Base-by-base conservation (phyloP, 2,888 invertebrate genomes). In the Gymnocheta viridis region DNA sequence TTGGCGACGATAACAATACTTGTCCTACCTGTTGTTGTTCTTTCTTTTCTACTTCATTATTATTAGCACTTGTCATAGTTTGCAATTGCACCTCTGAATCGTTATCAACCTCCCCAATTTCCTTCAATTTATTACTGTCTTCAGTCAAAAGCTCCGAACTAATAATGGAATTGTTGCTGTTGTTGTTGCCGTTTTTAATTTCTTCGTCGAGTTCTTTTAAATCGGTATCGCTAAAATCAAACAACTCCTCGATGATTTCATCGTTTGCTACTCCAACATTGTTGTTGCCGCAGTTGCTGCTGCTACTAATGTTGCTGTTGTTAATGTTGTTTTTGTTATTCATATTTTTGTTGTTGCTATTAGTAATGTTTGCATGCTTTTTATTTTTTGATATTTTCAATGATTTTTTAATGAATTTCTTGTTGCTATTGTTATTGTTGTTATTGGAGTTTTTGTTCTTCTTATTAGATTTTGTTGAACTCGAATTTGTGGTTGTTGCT, bases 161-260 rank as follows among this genome's bases (percentile, higher is more conserved):
- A 6, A 32, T 9, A 27, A 12, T 32, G 14, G 64, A 72, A 7
- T 41, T 51, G 51, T 19, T 82, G 19, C 64, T 78, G 29, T 35
- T 56, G 47, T 24, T 82, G 14, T 66, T 74, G 22, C 38, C 44
- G 9, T 66, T 47, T 27, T 17, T 35, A 72, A 56, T 35, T 54
- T 62, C 24, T 49, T 56, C 86, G 62, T 70, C 87, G 56, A 87
- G 86, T 78, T 86, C 88, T 73, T 87, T 87, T 49, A 89, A 87
- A 85, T 90, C 89, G 85, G 87, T 88, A 86, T 89, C 89, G 86
- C 88, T 88, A 64, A 90, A 90, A 86, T 89, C 88, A 85, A 89
- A 90, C 86, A 89, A 88, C 85, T 89, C 90, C 84, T 89, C 89
- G 86, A 88, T 89, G 87, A 88, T 87, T 87, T 88, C 88, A 85